Evolutionary conservation across 2,888 invertebrate genomes (phyloP).

Genomic region (Dexiosoma caninum): DNA sequence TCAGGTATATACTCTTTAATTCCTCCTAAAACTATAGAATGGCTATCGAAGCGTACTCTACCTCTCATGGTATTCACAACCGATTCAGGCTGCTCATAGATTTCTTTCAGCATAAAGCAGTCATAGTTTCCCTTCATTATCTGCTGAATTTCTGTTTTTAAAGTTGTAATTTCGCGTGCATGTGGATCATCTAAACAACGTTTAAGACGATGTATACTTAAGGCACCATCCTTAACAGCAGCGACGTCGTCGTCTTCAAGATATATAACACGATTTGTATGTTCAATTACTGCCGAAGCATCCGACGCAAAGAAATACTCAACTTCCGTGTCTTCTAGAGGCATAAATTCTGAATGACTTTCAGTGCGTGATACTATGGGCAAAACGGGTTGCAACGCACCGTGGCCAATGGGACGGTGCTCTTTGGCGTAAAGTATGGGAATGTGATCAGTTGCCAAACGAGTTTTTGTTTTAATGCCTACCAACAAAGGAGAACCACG

Average conservation of each 20-base stretch:
- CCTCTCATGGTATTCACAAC: constrained; percentile 99
- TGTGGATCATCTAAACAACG: constrained; percentile 89
- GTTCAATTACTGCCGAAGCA: constrained; percentile 99
- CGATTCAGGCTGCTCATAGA: constrained; percentile 99
- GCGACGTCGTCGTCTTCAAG: constrained; percentile 98
- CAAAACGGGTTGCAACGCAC: constrained; percentile 78
- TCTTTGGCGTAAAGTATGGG: constrained; percentile 92
- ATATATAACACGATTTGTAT: constrained; percentile 98
- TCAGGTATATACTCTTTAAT: constrained; percentile 99
- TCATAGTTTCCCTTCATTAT: constrained; percentile 99
- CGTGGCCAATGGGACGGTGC: constrained; percentile 83
- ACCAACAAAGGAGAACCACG: constrained; percentile 97
- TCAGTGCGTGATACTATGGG: constrained; percentile 88
- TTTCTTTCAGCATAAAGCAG: constrained; percentile 99
- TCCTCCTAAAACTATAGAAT: constrained; percentile 94
- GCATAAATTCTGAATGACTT: constrained; percentile 94
- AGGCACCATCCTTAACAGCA: constrained; percentile 93
- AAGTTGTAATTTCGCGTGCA: constrained; percentile 94
- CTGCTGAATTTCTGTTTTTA: constrained; percentile 98
- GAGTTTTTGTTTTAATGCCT: constrained; percentile 96
- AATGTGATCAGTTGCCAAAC: constrained; percentile 97
- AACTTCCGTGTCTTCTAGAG: constrained; percentile 93
- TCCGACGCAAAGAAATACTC: constrained; percentile 99
- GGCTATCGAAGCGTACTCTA: constrained; percentile 92
- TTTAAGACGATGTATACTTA: constrained; percentile 96